phyloP scores from a whole-genome alignment of 2,797 vertebrate genomes.

The Sphenodon punctatus region DNA sequence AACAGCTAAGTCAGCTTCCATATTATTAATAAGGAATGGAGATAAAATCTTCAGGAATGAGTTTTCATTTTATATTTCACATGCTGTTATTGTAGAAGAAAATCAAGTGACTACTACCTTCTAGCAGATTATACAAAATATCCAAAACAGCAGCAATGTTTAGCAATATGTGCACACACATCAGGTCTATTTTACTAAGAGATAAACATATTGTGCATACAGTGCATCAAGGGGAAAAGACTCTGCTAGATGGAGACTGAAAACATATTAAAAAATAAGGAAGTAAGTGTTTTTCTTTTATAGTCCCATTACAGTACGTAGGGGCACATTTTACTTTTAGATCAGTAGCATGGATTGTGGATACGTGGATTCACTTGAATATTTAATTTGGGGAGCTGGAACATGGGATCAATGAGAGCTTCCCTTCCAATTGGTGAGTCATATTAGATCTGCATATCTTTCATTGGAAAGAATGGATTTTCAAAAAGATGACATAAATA shows the following conservation, averaged over 20 bases:
- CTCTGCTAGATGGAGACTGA: not conserved
- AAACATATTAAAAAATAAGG: not conserved
- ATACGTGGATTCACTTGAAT: not conserved
- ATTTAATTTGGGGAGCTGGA: not conserved
- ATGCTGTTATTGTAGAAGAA: conserved; percentile 15
- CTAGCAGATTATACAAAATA: not conserved
- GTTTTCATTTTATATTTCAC: not conserved
- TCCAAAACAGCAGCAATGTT: not conserved
- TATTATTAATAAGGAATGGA: no score
- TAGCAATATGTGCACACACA: not conserved
- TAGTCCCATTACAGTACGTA: not conserved
- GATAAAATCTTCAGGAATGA: conserved; percentile 2
- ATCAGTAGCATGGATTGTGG: not conserved
- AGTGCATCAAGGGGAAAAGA: not conserved
- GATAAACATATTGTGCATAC: no score
- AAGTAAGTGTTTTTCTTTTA: not conserved
- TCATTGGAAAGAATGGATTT: not conserved
- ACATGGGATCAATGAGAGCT: not conserved
- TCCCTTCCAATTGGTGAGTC: not conserved
- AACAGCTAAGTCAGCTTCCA: not conserved
- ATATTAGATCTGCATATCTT: not conserved
- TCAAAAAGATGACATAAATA: not conserved
- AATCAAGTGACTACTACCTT: not conserved
- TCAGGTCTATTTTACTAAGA: not conserved
- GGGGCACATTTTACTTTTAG: not conserved